Conservation (phyloP, 2,113 vertebrate genomes). For the Actenoides hombroni region DNA sequence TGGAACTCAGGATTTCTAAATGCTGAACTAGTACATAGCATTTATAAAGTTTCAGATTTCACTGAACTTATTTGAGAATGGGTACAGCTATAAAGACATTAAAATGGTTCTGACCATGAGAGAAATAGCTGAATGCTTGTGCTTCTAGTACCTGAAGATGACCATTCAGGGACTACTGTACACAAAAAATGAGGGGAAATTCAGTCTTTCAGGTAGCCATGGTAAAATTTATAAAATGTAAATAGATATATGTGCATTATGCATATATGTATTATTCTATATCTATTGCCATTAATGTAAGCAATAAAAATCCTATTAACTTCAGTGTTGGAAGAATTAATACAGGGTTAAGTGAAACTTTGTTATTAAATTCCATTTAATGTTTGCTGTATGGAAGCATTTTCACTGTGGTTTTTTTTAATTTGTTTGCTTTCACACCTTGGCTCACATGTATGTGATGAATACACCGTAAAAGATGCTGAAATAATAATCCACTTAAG, state of each 20-base stretch:
- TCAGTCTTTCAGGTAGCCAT: not conserved
- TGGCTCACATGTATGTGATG: not conserved
- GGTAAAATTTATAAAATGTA: not conserved
- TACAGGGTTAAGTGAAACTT: not conserved
- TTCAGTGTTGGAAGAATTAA: not conserved
- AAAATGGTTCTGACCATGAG: not conserved
- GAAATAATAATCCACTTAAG: not conserved
- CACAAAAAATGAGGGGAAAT: not conserved
- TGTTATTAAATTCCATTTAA: not conserved
- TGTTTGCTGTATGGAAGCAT: not conserved
- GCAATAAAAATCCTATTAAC: not conserved
- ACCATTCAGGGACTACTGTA: not conserved
- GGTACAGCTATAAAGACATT: not conserved
- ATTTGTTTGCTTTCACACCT: not conserved
- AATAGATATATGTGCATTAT: not conserved
- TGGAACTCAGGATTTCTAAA: not conserved
- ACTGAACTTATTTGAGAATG: not conserved
- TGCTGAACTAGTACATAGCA: not conserved
- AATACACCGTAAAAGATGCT: not conserved
- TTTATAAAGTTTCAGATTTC: not conserved
- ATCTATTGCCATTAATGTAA: not conserved
- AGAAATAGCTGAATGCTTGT: not conserved
- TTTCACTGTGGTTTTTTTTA: not conserved
- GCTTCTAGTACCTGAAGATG: not conserved
- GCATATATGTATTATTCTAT: not conserved